Evolutionary conservation across 2,888 invertebrate species (phyloP), one percentile per base, ranked within the genome.

Genomic region (Sinelater perroti): DNA sequence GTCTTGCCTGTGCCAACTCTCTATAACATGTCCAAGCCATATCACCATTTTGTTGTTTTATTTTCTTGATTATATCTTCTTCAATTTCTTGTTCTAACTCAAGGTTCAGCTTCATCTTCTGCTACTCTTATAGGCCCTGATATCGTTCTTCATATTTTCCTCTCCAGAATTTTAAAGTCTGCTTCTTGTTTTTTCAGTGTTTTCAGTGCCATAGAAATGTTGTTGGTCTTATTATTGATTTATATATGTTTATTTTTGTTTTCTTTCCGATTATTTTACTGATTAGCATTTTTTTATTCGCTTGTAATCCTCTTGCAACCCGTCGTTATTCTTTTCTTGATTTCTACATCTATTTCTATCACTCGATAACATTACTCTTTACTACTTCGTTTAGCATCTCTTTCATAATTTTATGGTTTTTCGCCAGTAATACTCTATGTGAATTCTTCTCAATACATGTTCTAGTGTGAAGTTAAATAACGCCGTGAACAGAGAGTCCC

Each of bases 391-490:
- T 33, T 28, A n/a, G 2, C 28, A n/a, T 28, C 28, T n/a, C 10
- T 28, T 28, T 33, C 33, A 33, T 4, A 3, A 33, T 10, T 33
- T 2, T 13, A 4, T 14, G 2, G 33, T 33, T 28, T 33, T 33
- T 33, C 5, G 33, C 14, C 2, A 8, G 13, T 4, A 33, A 4
- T 2, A 33, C 33, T 2, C 14, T 14, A 13, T 33, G 33, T 10
- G 2, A 4, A 33, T 10, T 5, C 14, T 33, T 8, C 33, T 33
- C 33, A 33, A 36, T 16, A 18, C 16, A 8, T 36, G 18, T 36
- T 36, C 36, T n/a, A 36, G 18, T 16, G 36, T 18, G 5, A 36
- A 16, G 16, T 36, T 36, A 36, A 16, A 36, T 36, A 36, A 16
- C 5, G 28, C 5, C 10, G 5, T 2, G 2, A 10, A 28, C 28